A percentile compares a stretch with the other conserved stretches of the same genome.
These are phyloP conservation scores for Synanthedon vespiformis DNA, from an alignment of 2,888 invertebrate genomes.

Conservation along the genomic window DNA sequence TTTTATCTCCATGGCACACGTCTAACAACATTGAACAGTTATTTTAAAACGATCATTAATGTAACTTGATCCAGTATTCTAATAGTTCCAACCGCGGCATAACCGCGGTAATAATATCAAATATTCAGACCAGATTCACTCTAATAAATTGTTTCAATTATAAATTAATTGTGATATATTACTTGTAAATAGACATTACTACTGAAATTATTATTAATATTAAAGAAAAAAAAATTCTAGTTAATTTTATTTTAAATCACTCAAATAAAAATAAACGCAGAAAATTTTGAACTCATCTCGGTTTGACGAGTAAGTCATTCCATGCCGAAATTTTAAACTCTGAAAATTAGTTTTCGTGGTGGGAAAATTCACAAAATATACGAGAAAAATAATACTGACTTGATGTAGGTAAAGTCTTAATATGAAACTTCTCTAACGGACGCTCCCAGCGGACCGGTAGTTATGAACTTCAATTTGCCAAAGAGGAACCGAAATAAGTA, in stretches of 20 bases:
- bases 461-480: neutral
- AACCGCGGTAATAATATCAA: neutral
- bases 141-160: too few species aligned
- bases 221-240: too few species aligned
- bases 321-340: slow-evolving; percentile 41
- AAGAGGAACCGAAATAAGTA: neutral
- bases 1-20: too few species aligned
- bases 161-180: too few species aligned
- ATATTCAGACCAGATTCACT: too few species aligned
- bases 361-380: slow-evolving; percentile 13
- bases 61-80: neutral
- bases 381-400: slow-evolving; percentile 10
- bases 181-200: too few species aligned
- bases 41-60: neutral
- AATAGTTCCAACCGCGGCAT: neutral
- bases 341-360: slow-evolving; percentile 19
- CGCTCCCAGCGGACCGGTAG: neutral
- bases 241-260: too few species aligned
- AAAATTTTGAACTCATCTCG: slow-evolving; percentile 21
- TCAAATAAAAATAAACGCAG: slow-evolving; percentile 2
- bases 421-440: slow-evolving; percentile 15
- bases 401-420: slow-evolving; percentile 14
- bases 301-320: slow-evolving; percentile 16
- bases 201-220: too few species aligned
- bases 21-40: too few species aligned